These are phyloP conservation scores for Gerris buenoi DNA, from an alignment of 1,140 invertebrate genomes.

Conservation along the genomic window DNA sequence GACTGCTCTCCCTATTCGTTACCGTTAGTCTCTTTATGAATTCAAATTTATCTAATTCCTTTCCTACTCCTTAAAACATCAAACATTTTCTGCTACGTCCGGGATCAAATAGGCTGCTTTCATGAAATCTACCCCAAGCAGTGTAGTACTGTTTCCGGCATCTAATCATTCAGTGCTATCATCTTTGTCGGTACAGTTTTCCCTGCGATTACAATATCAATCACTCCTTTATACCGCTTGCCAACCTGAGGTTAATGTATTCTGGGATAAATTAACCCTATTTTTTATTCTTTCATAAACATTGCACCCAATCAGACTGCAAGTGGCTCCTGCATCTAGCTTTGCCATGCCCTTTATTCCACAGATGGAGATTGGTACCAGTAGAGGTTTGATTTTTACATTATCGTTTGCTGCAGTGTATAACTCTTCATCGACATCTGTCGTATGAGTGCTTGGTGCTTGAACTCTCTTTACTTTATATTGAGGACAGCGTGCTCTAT, in stretches of 20 bases:
- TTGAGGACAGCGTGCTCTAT: not conserved
- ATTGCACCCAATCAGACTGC: not conserved
- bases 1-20: not conserved
- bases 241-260: not conserved
- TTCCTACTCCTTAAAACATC: not conserved
- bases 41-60: not conserved
- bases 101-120: not conserved
- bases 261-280: not conserved
- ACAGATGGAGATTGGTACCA: not conserved
- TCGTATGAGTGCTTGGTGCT: not conserved
- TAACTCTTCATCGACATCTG: not conserved
- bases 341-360: not conserved
- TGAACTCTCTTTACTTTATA: not conserved
- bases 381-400: not conserved
- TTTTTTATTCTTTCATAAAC: not conserved
- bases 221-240: not conserved
- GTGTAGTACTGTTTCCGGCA: not conserved
- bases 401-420: not conserved
- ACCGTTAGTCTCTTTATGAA: not conserved
- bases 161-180: not conserved
- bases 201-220: not conserved
- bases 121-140: not conserved
- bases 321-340: not conserved
- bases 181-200: not conserved
- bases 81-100: not conserved